Percentiles rank a stretch among this genome's conserved stretches.
Evolutionary conservation across 2,113 vertebrate species (phyloP).

Genomic region (Sander vitreus): DNA sequence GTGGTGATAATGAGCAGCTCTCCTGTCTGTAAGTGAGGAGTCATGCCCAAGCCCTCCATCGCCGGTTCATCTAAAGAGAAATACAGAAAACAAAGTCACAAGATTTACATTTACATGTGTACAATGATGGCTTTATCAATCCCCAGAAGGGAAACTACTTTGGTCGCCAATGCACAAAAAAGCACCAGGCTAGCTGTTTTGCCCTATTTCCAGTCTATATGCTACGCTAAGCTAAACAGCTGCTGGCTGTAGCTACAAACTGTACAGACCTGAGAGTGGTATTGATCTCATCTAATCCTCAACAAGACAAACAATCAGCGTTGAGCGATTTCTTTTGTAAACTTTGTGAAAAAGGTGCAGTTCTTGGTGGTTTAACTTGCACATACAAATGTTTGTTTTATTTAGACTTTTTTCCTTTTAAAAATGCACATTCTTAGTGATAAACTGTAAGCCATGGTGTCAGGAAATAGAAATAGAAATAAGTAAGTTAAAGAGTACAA

Average conservation of each 20-base stretch:
- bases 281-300: no score
- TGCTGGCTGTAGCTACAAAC: not conserved
- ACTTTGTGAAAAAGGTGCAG: no score
- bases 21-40: slow-evolving; percentile 91
- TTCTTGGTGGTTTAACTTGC: not conserved
- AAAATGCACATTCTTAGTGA: not conserved
- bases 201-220: not conserved
- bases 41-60: slow-evolving; percentile 94
- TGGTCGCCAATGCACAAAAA: no score
- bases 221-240: not conserved
- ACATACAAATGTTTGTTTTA: no score
- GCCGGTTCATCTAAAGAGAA: slow-evolving; percentile 90
- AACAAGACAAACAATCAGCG: no score
- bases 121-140: no score
- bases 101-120: no score
- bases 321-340: no score
- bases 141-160: no score
- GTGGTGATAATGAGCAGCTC: slow-evolving; percentile 96
- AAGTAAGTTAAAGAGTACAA: not conserved
- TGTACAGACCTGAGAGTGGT: no score
- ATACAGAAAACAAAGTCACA: not conserved
- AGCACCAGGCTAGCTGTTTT: no score
- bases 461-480: not conserved
- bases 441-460: not conserved
- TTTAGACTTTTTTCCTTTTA: no score